Percentiles rank a stretch among this genome's conserved stretches.
These are phyloP conservation scores for Chlorocebus sabaeus DNA, from an alignment of 2,113 vertebrate species.

Conservation along the genomic window DNA sequence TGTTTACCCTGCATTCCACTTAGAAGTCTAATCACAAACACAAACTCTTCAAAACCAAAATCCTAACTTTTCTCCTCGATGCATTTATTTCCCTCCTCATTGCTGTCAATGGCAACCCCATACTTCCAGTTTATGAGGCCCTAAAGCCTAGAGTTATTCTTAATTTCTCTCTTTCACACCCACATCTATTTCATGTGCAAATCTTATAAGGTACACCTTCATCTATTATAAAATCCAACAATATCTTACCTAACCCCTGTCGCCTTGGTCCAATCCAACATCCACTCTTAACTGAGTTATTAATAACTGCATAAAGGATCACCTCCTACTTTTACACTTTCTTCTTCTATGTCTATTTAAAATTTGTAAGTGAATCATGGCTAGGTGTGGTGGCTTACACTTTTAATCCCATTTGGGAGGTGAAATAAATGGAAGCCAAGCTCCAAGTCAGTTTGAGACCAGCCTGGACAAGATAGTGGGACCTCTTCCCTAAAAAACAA, in stretches of 20 bases:
- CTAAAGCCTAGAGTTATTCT: not conserved
- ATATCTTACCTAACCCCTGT: not conserved
- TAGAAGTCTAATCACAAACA: not conserved
- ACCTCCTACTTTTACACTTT: not conserved
- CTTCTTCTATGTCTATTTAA: not conserved
- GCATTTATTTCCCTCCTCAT: not conserved
- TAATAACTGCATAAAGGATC: not conserved
- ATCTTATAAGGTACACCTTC: not conserved
- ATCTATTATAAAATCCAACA: not conserved
- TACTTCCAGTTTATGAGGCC: not conserved
- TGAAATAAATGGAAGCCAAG: too few relatives aligned
- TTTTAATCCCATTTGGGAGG: too few relatives aligned
- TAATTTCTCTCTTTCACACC: not conserved
- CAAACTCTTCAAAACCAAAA: not conserved
- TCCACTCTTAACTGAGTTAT: not conserved
- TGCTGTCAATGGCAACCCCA: not conserved
- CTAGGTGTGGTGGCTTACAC: too few relatives aligned
- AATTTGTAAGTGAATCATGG: not conserved
- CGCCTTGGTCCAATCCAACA: not conserved
- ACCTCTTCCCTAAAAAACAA: too few relatives aligned
- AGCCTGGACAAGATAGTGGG: too few relatives aligned
- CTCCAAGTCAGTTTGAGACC: too few relatives aligned
- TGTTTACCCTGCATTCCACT: not conserved
- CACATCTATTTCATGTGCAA: not conserved
- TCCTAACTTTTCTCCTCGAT: not conserved